Evolutionary conservation across 2,113 vertebrate species (phyloP).

Genomic region (Sminthopsis crassicaudata): DNA sequence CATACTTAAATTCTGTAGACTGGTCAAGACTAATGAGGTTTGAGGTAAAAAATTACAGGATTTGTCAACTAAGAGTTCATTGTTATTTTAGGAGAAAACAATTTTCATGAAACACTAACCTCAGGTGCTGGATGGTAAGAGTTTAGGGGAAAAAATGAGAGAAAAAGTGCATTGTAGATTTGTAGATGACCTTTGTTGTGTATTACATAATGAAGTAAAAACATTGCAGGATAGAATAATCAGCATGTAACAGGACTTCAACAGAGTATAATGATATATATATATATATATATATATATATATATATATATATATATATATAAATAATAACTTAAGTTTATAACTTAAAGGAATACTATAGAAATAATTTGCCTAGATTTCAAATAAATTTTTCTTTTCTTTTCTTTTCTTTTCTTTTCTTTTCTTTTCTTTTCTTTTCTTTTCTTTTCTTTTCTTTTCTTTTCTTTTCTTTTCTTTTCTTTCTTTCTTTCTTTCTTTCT

Average conservation of each 20-base stretch:
- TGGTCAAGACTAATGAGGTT: background rate
- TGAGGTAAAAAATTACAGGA: background rate
- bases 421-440: too few relatives aligned
- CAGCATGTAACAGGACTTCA: background rate
- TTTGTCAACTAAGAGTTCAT: background rate
- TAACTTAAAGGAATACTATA: background rate
- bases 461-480: too few relatives aligned
- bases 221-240: background rate
- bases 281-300: too few relatives aligned
- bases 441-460: too few relatives aligned
- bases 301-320: too few relatives aligned
- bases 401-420: too few relatives aligned
- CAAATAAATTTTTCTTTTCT: too few relatives aligned
- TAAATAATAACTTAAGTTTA: background rate
- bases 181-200: background rate
- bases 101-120: background rate
- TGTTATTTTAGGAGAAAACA: background rate
- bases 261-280: background rate
- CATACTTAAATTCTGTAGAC: background rate
- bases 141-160: background rate
- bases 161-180: background rate
- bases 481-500: too few relatives aligned
- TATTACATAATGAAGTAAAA: background rate
- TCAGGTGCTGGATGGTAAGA: background rate
- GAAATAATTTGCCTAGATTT: background rate